These are phyloP conservation scores for Natrix natrix DNA, from an alignment of 2,797 vertebrate species.

Conservation along the genomic window DNA sequence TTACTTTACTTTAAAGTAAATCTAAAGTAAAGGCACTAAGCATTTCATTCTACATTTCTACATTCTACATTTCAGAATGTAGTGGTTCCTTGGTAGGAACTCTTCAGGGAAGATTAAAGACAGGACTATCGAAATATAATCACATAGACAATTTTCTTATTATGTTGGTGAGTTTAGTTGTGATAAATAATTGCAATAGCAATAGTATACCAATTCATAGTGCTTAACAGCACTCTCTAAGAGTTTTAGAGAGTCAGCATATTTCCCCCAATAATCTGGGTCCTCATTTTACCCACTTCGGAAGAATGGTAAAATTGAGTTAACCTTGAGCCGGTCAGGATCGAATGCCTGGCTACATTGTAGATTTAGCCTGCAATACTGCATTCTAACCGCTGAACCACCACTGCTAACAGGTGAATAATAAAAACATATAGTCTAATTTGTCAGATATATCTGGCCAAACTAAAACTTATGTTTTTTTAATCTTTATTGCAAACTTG, in stretches of 20 bases:
- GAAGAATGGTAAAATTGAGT: not conserved
- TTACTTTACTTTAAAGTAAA: not conserved
- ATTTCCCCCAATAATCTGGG: not conserved
- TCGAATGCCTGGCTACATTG: not conserved
- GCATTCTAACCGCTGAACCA: not conserved
- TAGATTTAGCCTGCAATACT: not conserved
- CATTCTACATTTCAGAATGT: not conserved
- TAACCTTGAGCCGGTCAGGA: not conserved
- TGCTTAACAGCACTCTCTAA: not conserved
- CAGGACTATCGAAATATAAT: not conserved
- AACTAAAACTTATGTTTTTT: not conserved
- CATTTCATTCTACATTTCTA: too few species aligned
- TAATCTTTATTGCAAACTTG: not conserved
- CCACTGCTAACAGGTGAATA: not conserved
- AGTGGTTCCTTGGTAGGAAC: not conserved
- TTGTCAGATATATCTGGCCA: not conserved
- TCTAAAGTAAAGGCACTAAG: not conserved
- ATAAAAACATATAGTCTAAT: not conserved
- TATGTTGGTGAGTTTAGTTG: not conserved
- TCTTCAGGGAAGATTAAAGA: not conserved
- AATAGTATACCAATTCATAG: not conserved
- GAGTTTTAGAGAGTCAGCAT: not conserved
- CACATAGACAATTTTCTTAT: not conserved
- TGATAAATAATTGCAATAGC: not conserved
- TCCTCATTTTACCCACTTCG: not conserved